Evolutionary conservation across 2,797 vertebrate genomes (phyloP).

Genomic region (Furcifer pardalis): DNA sequence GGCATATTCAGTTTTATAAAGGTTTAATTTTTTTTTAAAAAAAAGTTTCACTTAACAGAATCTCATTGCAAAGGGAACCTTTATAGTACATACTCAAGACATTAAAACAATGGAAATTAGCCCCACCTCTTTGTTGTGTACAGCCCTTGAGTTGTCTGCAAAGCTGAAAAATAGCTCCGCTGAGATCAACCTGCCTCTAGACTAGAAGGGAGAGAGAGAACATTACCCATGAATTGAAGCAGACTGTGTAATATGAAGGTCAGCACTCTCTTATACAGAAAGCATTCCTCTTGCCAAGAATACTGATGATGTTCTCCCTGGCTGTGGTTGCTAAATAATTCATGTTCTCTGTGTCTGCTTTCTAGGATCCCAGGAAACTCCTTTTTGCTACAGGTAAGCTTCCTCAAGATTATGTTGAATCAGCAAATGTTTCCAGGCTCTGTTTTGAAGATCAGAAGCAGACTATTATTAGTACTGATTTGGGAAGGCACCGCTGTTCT

Average conservation of each 20-base stretch:
- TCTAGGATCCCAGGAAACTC: conserved; percentile 89
- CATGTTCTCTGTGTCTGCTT: conserved; percentile 41
- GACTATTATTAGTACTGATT: not conserved
- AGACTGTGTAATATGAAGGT: not conserved
- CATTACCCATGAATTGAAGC: not conserved
- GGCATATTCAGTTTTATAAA: no score
- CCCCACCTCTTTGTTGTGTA: no score
- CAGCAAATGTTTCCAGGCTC: not conserved
- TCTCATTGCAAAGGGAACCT: no score
- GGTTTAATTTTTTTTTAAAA: not conserved
- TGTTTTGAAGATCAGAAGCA: not conserved
- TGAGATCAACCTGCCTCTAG: no score
- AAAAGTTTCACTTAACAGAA: not conserved
- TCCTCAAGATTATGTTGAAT: not conserved
- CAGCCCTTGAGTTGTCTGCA: no score
- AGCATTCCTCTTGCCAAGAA: not conserved
- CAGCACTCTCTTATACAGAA: not conserved
- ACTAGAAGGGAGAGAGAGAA: not conserved
- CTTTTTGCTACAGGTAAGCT: conserved; percentile 90
- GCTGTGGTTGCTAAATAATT: conserved; percentile 7
- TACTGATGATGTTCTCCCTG: not conserved
- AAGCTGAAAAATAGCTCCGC: no score
- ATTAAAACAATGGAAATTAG: no score
- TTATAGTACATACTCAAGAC: no score
- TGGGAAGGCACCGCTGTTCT: not conserved